Conservation (phyloP, 2,113 vertebrate species). For the Indicator maculatus region DNA sequence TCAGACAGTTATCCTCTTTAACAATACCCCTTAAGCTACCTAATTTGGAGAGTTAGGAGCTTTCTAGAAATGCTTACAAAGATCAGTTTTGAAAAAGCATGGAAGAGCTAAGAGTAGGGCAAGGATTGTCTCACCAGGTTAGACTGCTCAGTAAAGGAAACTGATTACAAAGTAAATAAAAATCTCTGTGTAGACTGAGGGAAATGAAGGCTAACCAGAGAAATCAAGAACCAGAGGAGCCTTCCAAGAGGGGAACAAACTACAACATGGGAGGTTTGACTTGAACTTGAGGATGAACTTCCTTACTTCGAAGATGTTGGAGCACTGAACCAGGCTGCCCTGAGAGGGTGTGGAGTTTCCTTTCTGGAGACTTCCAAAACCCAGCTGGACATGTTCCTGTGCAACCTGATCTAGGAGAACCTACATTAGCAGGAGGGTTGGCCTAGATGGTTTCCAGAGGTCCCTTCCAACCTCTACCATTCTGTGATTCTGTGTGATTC, state of each 20-base stretch:
- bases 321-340: no score
- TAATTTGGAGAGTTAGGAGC: neutral
- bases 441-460: no score
- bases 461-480: no score
- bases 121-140: neutral
- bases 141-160: neutral
- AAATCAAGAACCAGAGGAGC: neutral
- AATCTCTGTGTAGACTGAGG: neutral
- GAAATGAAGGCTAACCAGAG: neutral
- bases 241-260: no score
- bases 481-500: neutral
- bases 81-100: neutral
- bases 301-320: no score
- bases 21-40: neutral
- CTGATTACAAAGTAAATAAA: neutral
- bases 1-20: neutral
- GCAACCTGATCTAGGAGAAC: no score
- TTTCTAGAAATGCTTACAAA: neutral
- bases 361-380: no score
- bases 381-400: no score
- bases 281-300: no score
- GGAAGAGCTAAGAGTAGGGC: neutral
- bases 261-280: no score
- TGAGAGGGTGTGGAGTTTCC: no score
- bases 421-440: no score